Conservation (phyloP, 35 echinoderm and acorn worm genomes). For the Anneissia japonica region DNA sequence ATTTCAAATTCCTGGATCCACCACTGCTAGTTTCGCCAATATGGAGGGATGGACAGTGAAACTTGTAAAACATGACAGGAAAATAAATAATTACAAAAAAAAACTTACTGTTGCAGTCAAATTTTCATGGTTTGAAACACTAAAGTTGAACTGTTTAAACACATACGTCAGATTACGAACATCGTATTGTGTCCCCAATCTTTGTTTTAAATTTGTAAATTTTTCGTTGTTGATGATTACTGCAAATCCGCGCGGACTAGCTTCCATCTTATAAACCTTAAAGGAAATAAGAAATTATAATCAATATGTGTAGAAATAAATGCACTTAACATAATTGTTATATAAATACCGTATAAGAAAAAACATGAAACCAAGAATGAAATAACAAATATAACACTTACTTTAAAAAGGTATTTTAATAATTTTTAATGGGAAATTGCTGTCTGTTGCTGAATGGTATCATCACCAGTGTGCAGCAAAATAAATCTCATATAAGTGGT, state of each 20-base stretch:
- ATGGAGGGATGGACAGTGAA: too few species aligned
- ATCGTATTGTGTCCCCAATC: constrained; percentile 76
- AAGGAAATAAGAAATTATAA: constrained; percentile 9
- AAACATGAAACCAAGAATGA: background rate
- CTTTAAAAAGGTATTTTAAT: background rate
- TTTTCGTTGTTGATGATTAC: constrained; percentile 88
- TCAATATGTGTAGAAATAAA: background rate
- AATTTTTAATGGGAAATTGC: background rate
- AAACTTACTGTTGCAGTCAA: constrained; percentile 55
- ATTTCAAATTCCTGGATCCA: too few species aligned
- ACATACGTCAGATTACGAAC: constrained; percentile 63
- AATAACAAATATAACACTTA: background rate
- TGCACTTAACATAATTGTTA: background rate
- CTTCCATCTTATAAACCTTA: constrained; percentile 79
- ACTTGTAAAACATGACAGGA: too few species aligned
- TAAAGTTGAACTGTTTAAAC: constrained; percentile 74
- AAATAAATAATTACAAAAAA: background rate
- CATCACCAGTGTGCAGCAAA: too few species aligned
- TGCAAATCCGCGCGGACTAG: constrained; percentile 76
- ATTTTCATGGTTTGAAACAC: constrained; percentile 38
- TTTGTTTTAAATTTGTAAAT: constrained; percentile 73
- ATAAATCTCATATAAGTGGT: too few species aligned
- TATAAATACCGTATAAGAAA: background rate
- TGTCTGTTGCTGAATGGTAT: background rate
- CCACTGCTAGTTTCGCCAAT: too few species aligned